These are phyloP conservation scores for Euwallacea fornicatus DNA, from an alignment of 1,140 invertebrate genomes.

Conservation along the genomic window DNA sequence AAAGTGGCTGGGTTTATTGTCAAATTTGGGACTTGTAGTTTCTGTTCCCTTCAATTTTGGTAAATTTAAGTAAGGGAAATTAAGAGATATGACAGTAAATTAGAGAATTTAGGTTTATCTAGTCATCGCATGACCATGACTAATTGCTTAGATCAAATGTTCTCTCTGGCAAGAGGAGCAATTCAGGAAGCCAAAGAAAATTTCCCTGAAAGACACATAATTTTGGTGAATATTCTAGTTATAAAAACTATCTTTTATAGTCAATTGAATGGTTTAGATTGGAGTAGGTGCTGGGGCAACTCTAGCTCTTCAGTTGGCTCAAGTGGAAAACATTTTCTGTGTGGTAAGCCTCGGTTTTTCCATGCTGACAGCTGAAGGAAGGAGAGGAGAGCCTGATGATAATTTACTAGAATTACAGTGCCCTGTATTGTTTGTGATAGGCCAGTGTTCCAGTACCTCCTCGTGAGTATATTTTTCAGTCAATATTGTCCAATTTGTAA, in stretches of 20 bases:
- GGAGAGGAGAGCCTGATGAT: slow-evolving; percentile 78
- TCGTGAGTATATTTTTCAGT: slow-evolving; percentile 40
- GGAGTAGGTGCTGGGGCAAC: slow-evolving; percentile 77
- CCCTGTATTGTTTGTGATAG: slow-evolving; percentile 80
- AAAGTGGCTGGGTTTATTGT: slow-evolving; percentile 73
- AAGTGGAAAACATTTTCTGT: slow-evolving; percentile 69
- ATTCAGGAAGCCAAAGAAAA: slow-evolving; percentile 70
- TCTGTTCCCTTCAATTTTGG: slow-evolving; percentile 61
- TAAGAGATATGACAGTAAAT: no score
- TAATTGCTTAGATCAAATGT: slow-evolving; percentile 68
- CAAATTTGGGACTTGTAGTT: slow-evolving; percentile 69
- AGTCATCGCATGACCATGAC: slow-evolving; percentile 58
- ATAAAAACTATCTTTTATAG: not conserved
- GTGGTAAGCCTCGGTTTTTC: slow-evolving; percentile 82
- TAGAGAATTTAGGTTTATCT: slow-evolving; percentile 47
- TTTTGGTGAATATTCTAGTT: slow-evolving; percentile 55
- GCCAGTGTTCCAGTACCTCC: slow-evolving; percentile 68
- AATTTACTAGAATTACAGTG: slow-evolving; percentile 71
- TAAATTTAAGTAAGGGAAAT: slow-evolving; percentile 5
- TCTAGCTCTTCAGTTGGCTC: slow-evolving; percentile 69
- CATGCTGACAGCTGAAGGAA: slow-evolving; percentile 72
- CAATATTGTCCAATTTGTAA: no score
- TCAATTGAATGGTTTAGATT: slow-evolving; percentile 48
- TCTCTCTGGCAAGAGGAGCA: slow-evolving; percentile 68
- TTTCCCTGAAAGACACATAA: slow-evolving; percentile 70